These are phyloP conservation scores for Aegithalos caudatus DNA, from an alignment of 2,113 vertebrate species.

Conservation along the genomic window DNA sequence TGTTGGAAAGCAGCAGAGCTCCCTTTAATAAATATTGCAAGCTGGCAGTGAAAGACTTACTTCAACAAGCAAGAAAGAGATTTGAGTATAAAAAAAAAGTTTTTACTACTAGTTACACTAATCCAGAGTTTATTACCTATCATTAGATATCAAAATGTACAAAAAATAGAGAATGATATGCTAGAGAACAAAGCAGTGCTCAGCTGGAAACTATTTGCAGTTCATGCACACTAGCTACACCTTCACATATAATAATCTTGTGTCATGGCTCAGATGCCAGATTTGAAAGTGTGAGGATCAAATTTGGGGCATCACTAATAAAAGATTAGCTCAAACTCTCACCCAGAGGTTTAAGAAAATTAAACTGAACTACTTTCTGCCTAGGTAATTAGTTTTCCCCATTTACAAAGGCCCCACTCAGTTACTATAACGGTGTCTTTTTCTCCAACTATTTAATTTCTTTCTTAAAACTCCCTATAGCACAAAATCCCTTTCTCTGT, in stretches of 20 bases:
- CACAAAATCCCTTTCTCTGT: background rate
- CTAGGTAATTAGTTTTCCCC: background rate
- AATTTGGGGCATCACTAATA: background rate
- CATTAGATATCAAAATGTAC: background rate
- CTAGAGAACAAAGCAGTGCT: background rate
- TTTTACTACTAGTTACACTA: background rate
- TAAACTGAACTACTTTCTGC: background rate
- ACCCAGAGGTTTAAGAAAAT: background rate
- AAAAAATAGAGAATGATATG: background rate
- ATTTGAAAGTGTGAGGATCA: background rate
- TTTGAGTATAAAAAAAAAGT: background rate
- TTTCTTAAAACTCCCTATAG: background rate
- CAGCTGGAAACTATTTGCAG: background rate
- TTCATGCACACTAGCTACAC: background rate
- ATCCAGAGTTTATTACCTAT: background rate
- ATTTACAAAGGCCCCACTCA: background rate
- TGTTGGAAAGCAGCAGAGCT: background rate
- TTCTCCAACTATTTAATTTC: background rate
- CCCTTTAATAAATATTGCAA: background rate
- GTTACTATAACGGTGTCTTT: background rate
- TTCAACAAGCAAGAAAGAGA: background rate
- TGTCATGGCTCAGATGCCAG: fast-evolving
- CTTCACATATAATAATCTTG: background rate
- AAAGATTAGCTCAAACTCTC: background rate
- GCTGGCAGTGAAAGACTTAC: background rate